These are phyloP conservation scores for Drosophila repletoides DNA, from an alignment of 1,140 invertebrate species.

Conservation along the genomic window DNA sequence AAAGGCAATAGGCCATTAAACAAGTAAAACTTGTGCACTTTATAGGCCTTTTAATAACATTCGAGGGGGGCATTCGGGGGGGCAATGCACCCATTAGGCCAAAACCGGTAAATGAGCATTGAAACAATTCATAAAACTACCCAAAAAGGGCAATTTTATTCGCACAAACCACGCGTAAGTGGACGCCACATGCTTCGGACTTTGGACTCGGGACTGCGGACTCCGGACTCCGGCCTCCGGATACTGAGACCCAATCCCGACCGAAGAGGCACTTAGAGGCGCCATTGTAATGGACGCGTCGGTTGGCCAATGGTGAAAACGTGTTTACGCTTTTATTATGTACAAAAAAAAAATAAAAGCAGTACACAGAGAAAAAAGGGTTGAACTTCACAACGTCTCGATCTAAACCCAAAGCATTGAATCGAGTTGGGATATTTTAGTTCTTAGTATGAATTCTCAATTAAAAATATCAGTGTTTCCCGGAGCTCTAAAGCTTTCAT, in stretches of 20 bases:
- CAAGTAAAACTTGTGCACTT: conserved; percentile 45
- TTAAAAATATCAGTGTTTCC: too few relatives aligned
- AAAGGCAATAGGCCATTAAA: conserved; percentile 31
- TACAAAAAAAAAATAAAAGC: conserved; percentile 53
- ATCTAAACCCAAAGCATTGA: too few relatives aligned
- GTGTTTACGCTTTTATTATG: conserved; percentile 80
- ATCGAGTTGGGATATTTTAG: too few relatives aligned
- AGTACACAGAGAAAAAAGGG: too few relatives aligned
- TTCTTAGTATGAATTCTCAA: too few relatives aligned
- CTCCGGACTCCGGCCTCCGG: too few relatives aligned
- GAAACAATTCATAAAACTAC: conserved; percentile 77
- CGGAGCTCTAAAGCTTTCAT: too few relatives aligned
- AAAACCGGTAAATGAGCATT: conserved; percentile 78
- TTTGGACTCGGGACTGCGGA: too few relatives aligned
- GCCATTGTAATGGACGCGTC: conserved; percentile 59
- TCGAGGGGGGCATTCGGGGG: not conserved
- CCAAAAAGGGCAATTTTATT: conserved; percentile 70
- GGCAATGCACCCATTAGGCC: conserved; percentile 75
- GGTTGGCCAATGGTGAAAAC: conserved; percentile 69
- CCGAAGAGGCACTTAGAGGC: conserved; percentile 33
- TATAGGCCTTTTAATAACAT: conserved; percentile 46
- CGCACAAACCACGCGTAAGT: conserved; percentile 58
- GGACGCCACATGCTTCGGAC: conserved; percentile 8
- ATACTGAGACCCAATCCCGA: not conserved
- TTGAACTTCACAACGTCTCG: too few relatives aligned